Conservation (phyloP, 2,888 invertebrate species). For the Scaptomyza tumidula region DNA sequence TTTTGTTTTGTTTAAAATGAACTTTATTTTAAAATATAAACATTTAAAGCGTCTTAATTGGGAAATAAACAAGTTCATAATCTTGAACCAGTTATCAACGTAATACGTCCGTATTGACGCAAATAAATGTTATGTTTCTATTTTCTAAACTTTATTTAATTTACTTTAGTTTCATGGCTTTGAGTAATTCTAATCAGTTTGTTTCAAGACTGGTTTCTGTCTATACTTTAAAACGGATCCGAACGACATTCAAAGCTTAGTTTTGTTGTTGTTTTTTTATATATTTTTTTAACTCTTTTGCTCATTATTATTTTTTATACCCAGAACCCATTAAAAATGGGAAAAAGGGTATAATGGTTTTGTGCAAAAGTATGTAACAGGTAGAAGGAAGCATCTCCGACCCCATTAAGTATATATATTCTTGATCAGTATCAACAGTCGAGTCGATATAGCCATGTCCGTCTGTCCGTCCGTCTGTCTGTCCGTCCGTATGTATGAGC, state of each 20-base stretch:
- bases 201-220: conserved; percentile 25
- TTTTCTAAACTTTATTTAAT: not conserved
- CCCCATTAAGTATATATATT: no score
- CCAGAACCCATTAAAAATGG: no score
- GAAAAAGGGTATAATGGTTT: no score
- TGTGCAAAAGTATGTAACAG: no score
- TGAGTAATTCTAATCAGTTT: not conserved
- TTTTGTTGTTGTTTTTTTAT: conserved; percentile 19
- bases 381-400: no score
- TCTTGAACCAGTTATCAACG: conserved; percentile 43
- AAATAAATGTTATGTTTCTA: not conserved
- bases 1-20: conserved; percentile 20
- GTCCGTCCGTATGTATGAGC: no score
- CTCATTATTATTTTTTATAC: no score
- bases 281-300: no score
- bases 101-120: conserved; percentile 38
- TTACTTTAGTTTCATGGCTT: not conserved
- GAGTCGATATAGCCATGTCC: no score
- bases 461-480: no score
- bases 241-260: conserved; percentile 26
- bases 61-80: conserved; percentile 43
- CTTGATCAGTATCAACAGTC: no score
- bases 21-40: conserved; percentile 36
- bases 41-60: conserved; percentile 21
- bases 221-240: conserved; percentile 11